Evolutionary conservation across 2,888 invertebrate genomes (phyloP).

Genomic region (Campoplex capitator): DNA sequence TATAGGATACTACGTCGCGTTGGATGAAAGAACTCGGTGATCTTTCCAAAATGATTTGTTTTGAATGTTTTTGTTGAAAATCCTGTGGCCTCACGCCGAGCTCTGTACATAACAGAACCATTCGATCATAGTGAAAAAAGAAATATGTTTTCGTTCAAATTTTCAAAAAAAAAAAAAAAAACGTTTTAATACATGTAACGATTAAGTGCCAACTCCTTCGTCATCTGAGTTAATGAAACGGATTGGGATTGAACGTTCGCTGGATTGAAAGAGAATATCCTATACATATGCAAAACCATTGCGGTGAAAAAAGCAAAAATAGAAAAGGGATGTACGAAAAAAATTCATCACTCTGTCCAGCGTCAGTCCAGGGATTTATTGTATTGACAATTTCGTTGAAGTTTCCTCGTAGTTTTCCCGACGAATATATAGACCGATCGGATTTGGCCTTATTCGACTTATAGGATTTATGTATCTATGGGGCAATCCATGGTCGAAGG

Average conservation of each 20-base stretch:
- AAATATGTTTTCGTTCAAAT: no score
- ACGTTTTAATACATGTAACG: not conserved
- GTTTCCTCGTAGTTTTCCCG: slow-evolving; percentile 27
- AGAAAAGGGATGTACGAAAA: slow-evolving; percentile 8
- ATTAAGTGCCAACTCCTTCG: slow-evolving; percentile 4
- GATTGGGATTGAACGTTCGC: not conserved
- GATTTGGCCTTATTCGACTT: slow-evolving; percentile 22
- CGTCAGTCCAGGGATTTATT: slow-evolving; percentile 44
- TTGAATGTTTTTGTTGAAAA: no score
- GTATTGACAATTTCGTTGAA: slow-evolving; percentile 41
- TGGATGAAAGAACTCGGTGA: no score
- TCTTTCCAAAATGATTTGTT: no score
- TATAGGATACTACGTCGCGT: no score
- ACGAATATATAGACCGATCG: slow-evolving; percentile 33
- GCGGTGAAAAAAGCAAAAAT: not conserved
- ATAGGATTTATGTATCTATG: slow-evolving; percentile 4
- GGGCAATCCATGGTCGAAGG: not conserved
- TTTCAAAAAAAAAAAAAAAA: not conserved
- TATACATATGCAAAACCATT: slow-evolving; percentile 28
- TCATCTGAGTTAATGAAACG: slow-evolving; percentile 1
- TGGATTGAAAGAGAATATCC: not conserved
- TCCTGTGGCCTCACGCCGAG: no score
- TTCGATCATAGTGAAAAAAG: no score
- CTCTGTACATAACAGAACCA: no score
- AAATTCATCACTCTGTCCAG: slow-evolving; percentile 13